Percentiles rank a stretch among this genome's conserved stretches.
Conservation (phyloP, 2,888 invertebrate genomes). For the Volucella zonaria region DNA sequence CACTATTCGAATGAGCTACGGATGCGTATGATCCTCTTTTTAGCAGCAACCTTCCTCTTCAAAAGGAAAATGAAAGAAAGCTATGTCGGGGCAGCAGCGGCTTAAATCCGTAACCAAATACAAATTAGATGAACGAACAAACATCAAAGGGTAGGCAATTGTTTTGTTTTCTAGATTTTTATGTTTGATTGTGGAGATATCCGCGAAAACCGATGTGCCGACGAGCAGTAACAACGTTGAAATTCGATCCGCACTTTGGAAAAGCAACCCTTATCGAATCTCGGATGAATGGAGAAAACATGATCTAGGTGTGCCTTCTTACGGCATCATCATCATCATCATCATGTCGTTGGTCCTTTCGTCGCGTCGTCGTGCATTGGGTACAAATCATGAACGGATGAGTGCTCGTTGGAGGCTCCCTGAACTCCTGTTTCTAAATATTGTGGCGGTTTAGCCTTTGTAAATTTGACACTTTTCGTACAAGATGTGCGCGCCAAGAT, state of each 20-base stretch:
- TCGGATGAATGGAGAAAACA: slow-evolving; percentile 72
- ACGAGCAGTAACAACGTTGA: slow-evolving; percentile 53
- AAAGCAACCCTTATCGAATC: slow-evolving; percentile 71
- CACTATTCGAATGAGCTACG: slow-evolving; percentile 39
- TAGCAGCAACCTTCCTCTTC: slow-evolving; percentile 5
- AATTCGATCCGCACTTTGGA: slow-evolving; percentile 62
- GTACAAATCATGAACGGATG: slow-evolving; percentile 57
- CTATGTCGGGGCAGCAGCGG: neutral
- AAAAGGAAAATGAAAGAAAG: slow-evolving; percentile 24
- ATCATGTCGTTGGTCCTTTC: slow-evolving; percentile 10
- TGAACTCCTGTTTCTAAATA: slow-evolving; percentile 69
- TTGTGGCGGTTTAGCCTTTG: slow-evolving; percentile 71
- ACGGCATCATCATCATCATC: slow-evolving; percentile 71
- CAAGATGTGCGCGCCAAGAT: slow-evolving; percentile 58
- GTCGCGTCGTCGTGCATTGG: slow-evolving; percentile 37
- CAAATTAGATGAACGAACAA: slow-evolving; percentile 67
- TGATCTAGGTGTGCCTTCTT: slow-evolving; percentile 74
- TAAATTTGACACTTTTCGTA: slow-evolving; percentile 72
- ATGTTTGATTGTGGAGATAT: slow-evolving; percentile 57
- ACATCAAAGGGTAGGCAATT: slow-evolving; percentile 74
- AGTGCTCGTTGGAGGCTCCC: slow-evolving; percentile 63
- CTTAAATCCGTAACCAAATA: slow-evolving; percentile 62
- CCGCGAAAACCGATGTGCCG: slow-evolving; percentile 68
- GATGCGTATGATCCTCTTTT: slow-evolving; percentile 1
- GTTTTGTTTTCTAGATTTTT: slow-evolving; percentile 69